Conservation (phyloP, 2,113 vertebrate species). For the Toxotes jaculatrix region DNA sequence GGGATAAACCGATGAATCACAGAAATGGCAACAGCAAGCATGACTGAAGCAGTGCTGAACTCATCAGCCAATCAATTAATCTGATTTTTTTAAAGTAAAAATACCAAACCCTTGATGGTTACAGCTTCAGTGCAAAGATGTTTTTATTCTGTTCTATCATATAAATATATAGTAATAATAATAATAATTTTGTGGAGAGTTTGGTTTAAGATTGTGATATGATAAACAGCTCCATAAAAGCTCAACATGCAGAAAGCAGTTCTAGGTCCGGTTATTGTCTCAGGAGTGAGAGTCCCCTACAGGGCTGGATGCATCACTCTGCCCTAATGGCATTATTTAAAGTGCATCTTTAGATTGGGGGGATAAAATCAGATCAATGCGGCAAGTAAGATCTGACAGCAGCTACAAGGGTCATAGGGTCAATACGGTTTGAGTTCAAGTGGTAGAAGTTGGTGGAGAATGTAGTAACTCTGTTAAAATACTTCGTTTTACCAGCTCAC, state of each 20-base stretch:
- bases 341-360: slow-evolving; percentile 45
- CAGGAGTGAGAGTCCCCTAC: not conserved
- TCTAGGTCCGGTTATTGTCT: not conserved
- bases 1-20: slow-evolving; percentile 22
- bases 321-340: slow-evolving; percentile 54
- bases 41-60: not conserved
- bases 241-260: not conserved
- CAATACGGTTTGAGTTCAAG: not conserved
- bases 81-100: not conserved
- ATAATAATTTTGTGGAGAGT: not conserved
- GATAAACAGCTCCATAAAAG: no score
- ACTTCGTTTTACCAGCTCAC: not conserved
- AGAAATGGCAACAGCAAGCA: not conserved
- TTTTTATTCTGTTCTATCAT: not conserved
- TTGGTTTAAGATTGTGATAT: no score
- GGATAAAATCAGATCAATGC: slow-evolving; percentile 12
- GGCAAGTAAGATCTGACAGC: slow-evolving; percentile 11
- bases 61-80: not conserved
- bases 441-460: not conserved
- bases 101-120: not conserved
- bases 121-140: not conserved
- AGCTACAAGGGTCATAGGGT: not conserved
- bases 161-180: not conserved
- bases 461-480: not conserved
- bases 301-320: slow-evolving; percentile 6